Conservation (phyloP, 2,113 vertebrate genomes). For the Xyrauchen texanus region DNA sequence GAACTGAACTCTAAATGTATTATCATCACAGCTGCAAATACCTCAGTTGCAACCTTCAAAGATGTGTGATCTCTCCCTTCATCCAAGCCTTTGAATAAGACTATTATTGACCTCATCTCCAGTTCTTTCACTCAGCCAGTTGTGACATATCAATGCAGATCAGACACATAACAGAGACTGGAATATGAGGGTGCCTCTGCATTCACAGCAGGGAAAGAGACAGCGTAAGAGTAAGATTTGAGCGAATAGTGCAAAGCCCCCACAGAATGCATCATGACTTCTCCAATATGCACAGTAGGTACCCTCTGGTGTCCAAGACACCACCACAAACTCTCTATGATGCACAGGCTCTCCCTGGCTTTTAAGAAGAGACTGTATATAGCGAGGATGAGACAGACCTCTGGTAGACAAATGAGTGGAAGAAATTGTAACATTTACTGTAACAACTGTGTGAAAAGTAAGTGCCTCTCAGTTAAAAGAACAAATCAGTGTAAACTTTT, state of each 20-base stretch:
- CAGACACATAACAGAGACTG: slow-evolving; percentile 14
- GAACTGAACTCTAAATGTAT: not conserved
- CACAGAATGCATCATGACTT: no score
- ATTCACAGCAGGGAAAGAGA: not conserved
- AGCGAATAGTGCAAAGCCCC: not conserved
- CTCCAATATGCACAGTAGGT: not conserved
- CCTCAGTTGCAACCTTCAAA: not conserved
- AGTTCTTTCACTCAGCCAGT: not conserved
- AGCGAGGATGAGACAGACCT: no score
- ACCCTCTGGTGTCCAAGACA: not conserved
- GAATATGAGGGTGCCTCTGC: slow-evolving; percentile 8
- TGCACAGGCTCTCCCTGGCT: not conserved
- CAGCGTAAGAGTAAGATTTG: not conserved
- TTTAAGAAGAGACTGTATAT: no score
- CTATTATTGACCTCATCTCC: not conserved
- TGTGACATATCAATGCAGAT: not conserved
- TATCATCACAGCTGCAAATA: slow-evolving; percentile 3
- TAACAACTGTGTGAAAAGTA: no score
- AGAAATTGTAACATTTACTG: no score
- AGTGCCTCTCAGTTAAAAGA: no score
- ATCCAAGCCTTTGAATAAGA: not conserved
- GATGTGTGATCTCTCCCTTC: not conserved
- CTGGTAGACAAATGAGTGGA: no score
- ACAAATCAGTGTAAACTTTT: no score
- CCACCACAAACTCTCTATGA: not conserved